Evolutionary conservation across 2,797 vertebrate genomes (phyloP), one percentile per base, ranked within the genome.

Genomic region (Manis crassicaudata): DNA sequence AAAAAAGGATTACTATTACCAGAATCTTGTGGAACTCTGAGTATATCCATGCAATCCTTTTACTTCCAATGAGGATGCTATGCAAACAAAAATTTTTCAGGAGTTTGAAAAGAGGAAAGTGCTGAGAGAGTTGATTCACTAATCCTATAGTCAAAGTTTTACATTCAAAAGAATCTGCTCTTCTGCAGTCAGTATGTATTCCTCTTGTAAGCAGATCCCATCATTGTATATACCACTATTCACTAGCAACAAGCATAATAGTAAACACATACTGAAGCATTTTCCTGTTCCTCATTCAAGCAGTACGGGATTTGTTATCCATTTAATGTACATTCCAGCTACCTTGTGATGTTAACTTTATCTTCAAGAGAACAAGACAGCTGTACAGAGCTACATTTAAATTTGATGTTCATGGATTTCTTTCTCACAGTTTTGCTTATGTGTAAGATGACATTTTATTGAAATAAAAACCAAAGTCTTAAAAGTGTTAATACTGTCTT

Each of bases 61-160:
- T 60, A 52, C 40, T 91, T 83, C 72, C 60, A 80, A 29, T 11
- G 73, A 70, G 79, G 75, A 75, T 86, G 82, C 81, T 79, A 76
- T 79, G 32, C 0, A 0, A 27, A 67, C 88, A 95, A 73, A 95
- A 87, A 56, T 54, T 95, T 50, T 90, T 84, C 82, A 92, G n/a
- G 83, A 96, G 54, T 88, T 92, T 94, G 72, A 85, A 93, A 93
- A 88, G 67, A 83, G 68, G 29, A 90, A 93, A 96, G 43, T 50
- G 88, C 94, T 91, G 85, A 92, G 92, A 50, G 63, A 29, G 67
- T 92, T 85, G 25, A 21, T 67, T 88, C 58, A 21, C 32, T 83
- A 94, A 97, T 85, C 81, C 89, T 72, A 43, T 32, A 35, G 68
- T 52, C 82, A 92, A 95, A 75, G 77, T 92, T 94, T 91, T 72